phyloP scores from a whole-genome alignment of 2,888 invertebrate species.

The Melieria omissa region DNA sequence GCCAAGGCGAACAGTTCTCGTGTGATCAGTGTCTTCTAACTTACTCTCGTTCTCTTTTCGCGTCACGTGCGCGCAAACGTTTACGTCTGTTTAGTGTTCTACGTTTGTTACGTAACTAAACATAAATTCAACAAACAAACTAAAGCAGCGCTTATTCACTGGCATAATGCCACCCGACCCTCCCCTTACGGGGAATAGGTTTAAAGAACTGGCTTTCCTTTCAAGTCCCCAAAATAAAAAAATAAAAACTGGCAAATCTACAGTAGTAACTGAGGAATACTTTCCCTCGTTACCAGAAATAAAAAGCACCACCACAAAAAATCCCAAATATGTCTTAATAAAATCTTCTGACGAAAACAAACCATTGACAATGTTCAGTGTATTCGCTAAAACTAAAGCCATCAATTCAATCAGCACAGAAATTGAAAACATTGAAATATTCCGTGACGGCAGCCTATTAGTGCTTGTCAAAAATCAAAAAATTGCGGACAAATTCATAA shows the following conservation, averaged over 20 bases:
- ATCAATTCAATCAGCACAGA: not conserved
- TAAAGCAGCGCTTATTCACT: too few relatives aligned
- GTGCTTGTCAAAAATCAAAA: conserved; percentile 1
- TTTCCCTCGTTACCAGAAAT: not conserved
- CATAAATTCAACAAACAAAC: too few relatives aligned
- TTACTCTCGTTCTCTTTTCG: too few relatives aligned
- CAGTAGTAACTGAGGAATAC: not conserved
- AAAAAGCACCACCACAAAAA: not conserved
- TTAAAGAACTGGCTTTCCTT: not conserved
- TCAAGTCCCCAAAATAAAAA: not conserved
- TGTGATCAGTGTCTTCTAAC: too few relatives aligned
- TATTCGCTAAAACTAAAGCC: not conserved
- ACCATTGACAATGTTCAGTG: not conserved
- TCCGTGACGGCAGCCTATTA: not conserved
- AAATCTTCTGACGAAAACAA: not conserved
- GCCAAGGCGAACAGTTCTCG: too few relatives aligned
- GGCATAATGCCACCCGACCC: not conserved
- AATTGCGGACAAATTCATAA: conserved; percentile 7
- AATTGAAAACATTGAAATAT: not conserved
- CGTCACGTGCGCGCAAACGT: too few relatives aligned
- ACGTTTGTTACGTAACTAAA: too few relatives aligned
- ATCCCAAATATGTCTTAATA: not conserved
- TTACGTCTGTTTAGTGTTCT: too few relatives aligned
- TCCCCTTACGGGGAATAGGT: not conserved
- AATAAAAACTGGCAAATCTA: not conserved